Conservation (phyloP, 2,113 vertebrate species). For the Toxotes jaculatrix region DNA sequence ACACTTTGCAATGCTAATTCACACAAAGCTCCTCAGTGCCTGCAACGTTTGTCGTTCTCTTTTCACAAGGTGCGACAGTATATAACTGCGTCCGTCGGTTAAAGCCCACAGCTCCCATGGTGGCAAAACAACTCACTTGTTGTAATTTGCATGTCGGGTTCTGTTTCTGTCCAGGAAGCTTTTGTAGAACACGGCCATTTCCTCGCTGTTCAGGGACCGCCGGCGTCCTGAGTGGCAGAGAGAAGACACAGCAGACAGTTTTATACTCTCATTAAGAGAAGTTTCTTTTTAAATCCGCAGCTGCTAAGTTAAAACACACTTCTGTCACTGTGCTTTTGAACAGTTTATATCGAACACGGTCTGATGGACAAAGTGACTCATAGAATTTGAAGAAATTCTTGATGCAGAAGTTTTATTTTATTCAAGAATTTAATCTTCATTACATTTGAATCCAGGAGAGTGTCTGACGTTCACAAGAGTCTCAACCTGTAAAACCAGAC, state of each 20-base stretch:
- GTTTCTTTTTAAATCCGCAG: slow-evolving; percentile 4
- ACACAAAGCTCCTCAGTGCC: slow-evolving; percentile 8
- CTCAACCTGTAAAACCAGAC: background rate
- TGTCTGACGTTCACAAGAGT: background rate
- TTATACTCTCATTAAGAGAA: background rate
- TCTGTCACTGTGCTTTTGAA: background rate
- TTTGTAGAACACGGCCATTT: slow-evolving; percentile 97
- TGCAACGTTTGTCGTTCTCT: slow-evolving; percentile 10
- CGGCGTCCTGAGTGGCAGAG: slow-evolving; percentile 85
- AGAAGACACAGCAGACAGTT: slow-evolving; percentile 11
- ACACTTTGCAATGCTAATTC: slow-evolving; percentile 35
- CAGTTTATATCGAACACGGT: background rate
- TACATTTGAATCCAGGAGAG: background rate
- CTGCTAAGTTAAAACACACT: background rate
- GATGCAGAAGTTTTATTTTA: background rate
- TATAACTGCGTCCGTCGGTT: background rate
- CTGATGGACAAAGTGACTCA: background rate
- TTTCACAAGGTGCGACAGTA: background rate
- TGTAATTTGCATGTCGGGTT: slow-evolving; percentile 89
- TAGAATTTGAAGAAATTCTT: background rate
- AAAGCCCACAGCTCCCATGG: slow-evolving; percentile 7
- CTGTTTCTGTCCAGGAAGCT: slow-evolving; percentile 91
- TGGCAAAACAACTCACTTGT: slow-evolving; percentile 86
- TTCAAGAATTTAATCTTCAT: background rate
- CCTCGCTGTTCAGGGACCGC: slow-evolving; percentile 86